Evolutionary conservation across 2,888 invertebrate genomes (phyloP), one percentile per base, ranked within the genome.

Genomic region (Oscheius sp.): DNA sequence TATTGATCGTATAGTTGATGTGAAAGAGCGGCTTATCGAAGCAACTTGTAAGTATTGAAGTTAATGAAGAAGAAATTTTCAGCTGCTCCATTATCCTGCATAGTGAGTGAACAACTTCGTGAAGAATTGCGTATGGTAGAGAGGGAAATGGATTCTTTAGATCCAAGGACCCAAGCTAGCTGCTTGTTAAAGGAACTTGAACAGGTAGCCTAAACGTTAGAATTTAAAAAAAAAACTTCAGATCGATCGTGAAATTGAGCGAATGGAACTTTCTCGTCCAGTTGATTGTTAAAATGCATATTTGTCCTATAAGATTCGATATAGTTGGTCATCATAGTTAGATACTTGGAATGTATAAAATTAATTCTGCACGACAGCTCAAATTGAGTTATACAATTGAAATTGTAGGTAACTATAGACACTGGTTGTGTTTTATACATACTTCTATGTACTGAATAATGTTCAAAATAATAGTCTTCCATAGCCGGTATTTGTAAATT

Each of bases 1-100:
- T 6, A 68, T 83, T 20, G 83, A 83, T 50, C 71, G 75, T 33
- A 83, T 83, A 47, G 68, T 82, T n/a, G 78, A 82, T 65, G 81
- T 83, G 22, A 80, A 77, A 66, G 81, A 77, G 67, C 79, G 84
- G 61, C 72, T 87, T 38, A 77, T 79, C 22, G 74, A 76, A 22
- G 74, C 72, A 5, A 67, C 72, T 26, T 68, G 73, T 72, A n/a
- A 26, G 41, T 38, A 22, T 8, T n/a, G n/a, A 17, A 17, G 20
- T n/a, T 32, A 12, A 24, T 24, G 44, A 45, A 28, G 22, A 41
- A 26, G 8, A 17, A 12, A n/a, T 14, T 33, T 54, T 44, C 28
- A 72, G 75, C 72, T 22, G 64, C 66, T 30, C 26, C 59, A n/a
- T 65, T 68, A 1, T 71, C 76, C 2, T 74, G 68, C 33, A 72